These are phyloP conservation scores for Ornithoptera alexandrae DNA, from an alignment of 2,888 invertebrate species.

Conservation along the genomic window DNA sequence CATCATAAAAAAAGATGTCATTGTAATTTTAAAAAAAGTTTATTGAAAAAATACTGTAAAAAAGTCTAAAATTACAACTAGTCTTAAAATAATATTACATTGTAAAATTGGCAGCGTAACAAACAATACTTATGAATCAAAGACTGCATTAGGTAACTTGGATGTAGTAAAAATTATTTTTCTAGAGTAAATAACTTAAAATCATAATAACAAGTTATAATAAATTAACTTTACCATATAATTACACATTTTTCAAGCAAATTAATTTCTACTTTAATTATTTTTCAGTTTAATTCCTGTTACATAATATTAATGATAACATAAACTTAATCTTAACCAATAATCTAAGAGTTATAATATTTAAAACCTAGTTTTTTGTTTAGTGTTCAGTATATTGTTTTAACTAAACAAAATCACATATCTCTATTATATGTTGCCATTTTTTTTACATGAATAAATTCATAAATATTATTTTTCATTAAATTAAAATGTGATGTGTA, in stretches of 20 bases:
- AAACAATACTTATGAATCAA: conserved; percentile 40
- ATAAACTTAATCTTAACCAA: not conserved
- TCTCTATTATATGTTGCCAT: not conserved
- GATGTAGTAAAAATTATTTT: conserved; percentile 41
- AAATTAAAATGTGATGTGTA: conserved; percentile 17
- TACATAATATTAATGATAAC: too few species aligned
- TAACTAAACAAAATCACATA: conserved; percentile 22
- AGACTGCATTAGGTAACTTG: conserved; percentile 64
- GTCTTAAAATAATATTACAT: conserved; percentile 59
- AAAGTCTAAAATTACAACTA: conserved; percentile 52
- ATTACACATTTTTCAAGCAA: not conserved
- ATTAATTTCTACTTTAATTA: too few species aligned
- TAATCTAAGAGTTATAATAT: not conserved
- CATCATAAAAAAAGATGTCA: too few species aligned
- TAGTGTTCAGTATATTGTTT: conserved; percentile 18
- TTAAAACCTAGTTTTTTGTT: conserved; percentile 5
- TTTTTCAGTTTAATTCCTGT: too few species aligned
- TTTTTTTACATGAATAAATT: conserved; percentile 1
- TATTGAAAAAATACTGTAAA: conserved; percentile 62
- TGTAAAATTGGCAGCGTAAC: conserved; percentile 58
- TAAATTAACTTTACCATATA: conserved; percentile 25
- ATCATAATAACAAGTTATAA: conserved; percentile 24
- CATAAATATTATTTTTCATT: conserved; percentile 16
- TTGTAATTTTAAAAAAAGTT: conserved; percentile 25
- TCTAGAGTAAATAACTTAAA: conserved; percentile 28